Conservation (phyloP, 2,888 invertebrate species). For the Oxystoma pomonae region DNA sequence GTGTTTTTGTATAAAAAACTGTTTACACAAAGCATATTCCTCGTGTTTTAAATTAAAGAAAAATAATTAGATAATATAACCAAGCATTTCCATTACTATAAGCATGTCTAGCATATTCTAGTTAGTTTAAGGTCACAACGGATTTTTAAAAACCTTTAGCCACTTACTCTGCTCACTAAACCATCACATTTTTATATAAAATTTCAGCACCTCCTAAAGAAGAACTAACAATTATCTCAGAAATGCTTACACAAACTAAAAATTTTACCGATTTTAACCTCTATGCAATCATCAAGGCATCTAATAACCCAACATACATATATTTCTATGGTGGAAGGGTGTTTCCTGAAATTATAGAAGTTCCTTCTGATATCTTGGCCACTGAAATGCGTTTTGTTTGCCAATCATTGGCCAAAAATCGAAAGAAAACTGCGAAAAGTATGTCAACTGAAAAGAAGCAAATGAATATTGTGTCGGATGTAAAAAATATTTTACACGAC, state of each 20-base stretch:
- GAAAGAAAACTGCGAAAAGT: neutral
- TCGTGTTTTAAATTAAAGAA: too few relatives aligned
- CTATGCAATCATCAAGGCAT: slow-evolving; percentile 20
- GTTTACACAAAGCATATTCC: neutral
- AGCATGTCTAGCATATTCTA: too few relatives aligned
- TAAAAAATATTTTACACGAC: slow-evolving; percentile 6
- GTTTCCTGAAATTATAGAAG: slow-evolving; percentile 16
- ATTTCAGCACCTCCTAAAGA: slow-evolving; percentile 17
- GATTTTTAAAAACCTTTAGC: too few relatives aligned
- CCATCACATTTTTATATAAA: slow-evolving; percentile 1
- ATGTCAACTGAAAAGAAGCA: slow-evolving; percentile 2
- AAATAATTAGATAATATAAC: too few relatives aligned
- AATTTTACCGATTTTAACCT: slow-evolving; percentile 27
- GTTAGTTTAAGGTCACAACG: too few relatives aligned
- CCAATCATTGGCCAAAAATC: neutral
- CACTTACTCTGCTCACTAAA: too few relatives aligned
- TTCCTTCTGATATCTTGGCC: neutral
- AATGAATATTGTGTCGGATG: neutral
- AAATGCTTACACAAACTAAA: slow-evolving; percentile 18
- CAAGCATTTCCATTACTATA: too few relatives aligned
- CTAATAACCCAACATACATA: slow-evolving; percentile 15
- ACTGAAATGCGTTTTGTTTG: neutral
- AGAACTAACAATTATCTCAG: slow-evolving; percentile 16
- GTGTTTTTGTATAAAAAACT: too few relatives aligned
- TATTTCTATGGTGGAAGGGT: slow-evolving; percentile 22